Evolutionary conservation across 2,888 invertebrate species (phyloP).

Genomic region (Andrena fulva): DNA sequence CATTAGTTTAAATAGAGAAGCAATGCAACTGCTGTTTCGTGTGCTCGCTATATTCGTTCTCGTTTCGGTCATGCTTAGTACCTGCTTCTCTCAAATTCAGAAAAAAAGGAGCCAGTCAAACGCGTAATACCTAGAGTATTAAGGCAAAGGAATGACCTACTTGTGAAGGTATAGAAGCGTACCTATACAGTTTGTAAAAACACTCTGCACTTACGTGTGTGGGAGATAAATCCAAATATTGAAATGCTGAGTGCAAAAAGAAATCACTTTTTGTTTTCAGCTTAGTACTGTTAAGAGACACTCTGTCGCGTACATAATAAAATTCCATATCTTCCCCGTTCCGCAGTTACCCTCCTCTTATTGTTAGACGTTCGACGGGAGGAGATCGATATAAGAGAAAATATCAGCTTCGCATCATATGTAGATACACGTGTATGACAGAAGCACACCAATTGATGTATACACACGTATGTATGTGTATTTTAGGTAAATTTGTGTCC

Average conservation of each 20-base stretch:
- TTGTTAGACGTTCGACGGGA: conserved; percentile 7
- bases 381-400: conserved; percentile 60
- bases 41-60: too few relatives aligned
- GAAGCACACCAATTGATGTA: not conserved
- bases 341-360: conserved; percentile 2
- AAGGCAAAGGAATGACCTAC: too few relatives aligned
- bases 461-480: not conserved
- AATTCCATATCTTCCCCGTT: conserved; percentile 9
- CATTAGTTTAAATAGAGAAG: too few relatives aligned
- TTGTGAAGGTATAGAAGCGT: not conserved
- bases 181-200: not conserved
- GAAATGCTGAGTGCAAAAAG: not conserved
- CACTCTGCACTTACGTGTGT: too few relatives aligned
- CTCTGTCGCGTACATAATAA: conserved; percentile 22
- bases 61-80: too few relatives aligned
- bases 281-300: conserved; percentile 18
- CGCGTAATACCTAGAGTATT: too few relatives aligned
- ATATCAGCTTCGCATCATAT: conserved; percentile 28
- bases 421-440: not conserved
- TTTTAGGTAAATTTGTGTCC: conserved; percentile 21
- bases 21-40: too few relatives aligned
- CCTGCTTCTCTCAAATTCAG: too few relatives aligned
- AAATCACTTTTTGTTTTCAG: conserved; percentile 17
- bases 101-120: too few relatives aligned
- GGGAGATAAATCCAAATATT: not conserved